Conservation (phyloP, 1,140 invertebrate genomes). For the Bradysia coprophila region DNA sequence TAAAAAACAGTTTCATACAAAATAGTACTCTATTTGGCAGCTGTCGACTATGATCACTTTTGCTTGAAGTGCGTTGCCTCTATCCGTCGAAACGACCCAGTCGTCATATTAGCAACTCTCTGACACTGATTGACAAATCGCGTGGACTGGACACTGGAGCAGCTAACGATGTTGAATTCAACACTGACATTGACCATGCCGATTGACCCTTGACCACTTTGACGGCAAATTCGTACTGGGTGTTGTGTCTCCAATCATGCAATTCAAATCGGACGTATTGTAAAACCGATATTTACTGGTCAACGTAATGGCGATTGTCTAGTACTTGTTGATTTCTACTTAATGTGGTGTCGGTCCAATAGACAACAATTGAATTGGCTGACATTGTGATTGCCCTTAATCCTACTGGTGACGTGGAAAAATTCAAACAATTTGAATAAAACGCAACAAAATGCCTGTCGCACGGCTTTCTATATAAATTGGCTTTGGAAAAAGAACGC, state of each 20-base stretch:
- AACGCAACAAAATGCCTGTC: no score
- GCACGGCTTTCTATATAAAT: no score
- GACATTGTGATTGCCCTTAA: conserved; percentile 60
- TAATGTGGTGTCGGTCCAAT: conserved; percentile 87
- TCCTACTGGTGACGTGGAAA: conserved; percentile 82
- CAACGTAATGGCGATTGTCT: conserved; percentile 72
- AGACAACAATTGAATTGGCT: conserved; percentile 71
- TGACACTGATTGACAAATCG: conserved; percentile 58
- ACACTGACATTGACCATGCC: conserved; percentile 82
- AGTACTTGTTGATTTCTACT: conserved; percentile 55
- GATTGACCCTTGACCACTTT: conserved; percentile 81
- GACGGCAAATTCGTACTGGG: conserved; percentile 90
- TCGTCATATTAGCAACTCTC: no score
- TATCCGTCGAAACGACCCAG: no score
- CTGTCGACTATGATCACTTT: no score
- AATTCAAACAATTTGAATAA: no score
- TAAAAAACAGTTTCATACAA: no score
- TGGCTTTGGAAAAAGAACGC: no score
- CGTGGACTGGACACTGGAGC: conserved; percentile 54
- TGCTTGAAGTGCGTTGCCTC: no score
- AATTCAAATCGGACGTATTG: conserved; percentile 84
- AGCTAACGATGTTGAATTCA: conserved; percentile 74
- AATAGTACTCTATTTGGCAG: no score
- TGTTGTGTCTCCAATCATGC: conserved; percentile 85
- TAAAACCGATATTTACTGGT: conserved; percentile 46